Evolutionary conservation across 2,888 invertebrate species (phyloP).

Genomic region (Metacarcinus magister): DNA sequence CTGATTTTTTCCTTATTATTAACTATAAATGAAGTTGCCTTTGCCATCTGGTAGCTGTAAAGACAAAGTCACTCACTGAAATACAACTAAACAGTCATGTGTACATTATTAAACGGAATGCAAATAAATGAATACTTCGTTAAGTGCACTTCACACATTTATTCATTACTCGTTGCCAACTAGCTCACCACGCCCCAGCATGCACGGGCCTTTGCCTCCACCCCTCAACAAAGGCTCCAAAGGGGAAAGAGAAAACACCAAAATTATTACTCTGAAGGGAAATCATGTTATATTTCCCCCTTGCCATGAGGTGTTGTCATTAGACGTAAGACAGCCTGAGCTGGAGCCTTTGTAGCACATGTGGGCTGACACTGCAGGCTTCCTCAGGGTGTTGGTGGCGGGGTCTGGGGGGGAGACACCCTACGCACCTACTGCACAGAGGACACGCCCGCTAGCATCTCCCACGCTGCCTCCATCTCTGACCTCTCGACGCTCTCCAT

Average conservation of each 20-base stretch:
- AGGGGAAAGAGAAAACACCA: neutral
- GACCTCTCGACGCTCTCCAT: slow-evolving; percentile 80
- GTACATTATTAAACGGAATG: neutral
- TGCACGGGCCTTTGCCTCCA: neutral
- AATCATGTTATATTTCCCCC: neutral
- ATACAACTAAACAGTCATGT: neutral
- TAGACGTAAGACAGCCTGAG: neutral
- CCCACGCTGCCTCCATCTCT: slow-evolving; percentile 80
- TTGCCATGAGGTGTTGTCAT: neutral
- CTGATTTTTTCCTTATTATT: neutral
- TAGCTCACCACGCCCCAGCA: slow-evolving; percentile 28
- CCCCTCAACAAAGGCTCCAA: slow-evolving; percentile 12
- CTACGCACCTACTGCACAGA: slow-evolving; percentile 81
- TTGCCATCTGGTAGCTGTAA: neutral
- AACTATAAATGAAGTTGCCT: neutral
- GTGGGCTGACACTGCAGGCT: slow-evolving; percentile 61
- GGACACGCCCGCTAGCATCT: slow-evolving; percentile 82
- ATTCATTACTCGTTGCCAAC: neutral
- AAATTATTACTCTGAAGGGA: neutral
- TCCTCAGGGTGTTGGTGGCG: slow-evolving; percentile 74
- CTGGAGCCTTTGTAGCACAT: slow-evolving; percentile 51
- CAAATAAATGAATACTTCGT: neutral
- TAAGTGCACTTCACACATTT: neutral
- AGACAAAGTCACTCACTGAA: neutral
- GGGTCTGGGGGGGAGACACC: slow-evolving; percentile 81